Base-by-base conservation (phyloP, 1,140 invertebrate species). In the Drosophila carrolli region DNA sequence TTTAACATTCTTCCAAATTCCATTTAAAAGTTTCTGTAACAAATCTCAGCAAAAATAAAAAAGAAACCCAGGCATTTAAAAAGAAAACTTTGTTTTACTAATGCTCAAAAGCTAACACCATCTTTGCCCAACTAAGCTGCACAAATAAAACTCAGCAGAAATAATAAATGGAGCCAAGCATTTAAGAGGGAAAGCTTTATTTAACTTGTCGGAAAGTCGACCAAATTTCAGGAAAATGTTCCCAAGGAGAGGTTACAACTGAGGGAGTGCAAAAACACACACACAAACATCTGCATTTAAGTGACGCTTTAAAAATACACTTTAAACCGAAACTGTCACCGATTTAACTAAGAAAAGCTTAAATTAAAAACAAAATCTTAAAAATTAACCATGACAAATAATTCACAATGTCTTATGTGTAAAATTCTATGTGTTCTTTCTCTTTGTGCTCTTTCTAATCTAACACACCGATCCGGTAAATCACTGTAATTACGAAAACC, bases 361-460 rank as follows among this genome's bases (percentile, higher is more conserved):
- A 74, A 60, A 74, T 27, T 27, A 60, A 55, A 58, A 62, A 11
- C 13, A 44, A 32, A 43, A 32, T 37, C 27, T 29, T 46, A 14
- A 62, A 62, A 61, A 56, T 62, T 73, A 76, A 63, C 51, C 40
- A 44, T 63, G 51, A 43, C 66, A 71, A 60, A 54, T 78, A 61
- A 77, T 73, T 77, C 50, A 79, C 56, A 73, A 63, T 62, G 74
- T 78, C 88, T 78, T 75, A 76, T 74, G 55, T 78, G 81, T 90
- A 70, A 60, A 75, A 90, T 88, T 82, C 32, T 79, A 78, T 80
- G 75, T 86, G 75, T 88, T 88, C 78, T 80, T 66, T 88, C 73
- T 90, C 81, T 81, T 90, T 89, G 63, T 90, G 77, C 80, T 90
- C 81, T 88, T 81, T 86, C 83, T 85, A 75, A 35, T 66, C 29